Evolutionary conservation across 2,113 vertebrate species (phyloP).

Genomic region (Gnathonemus echidnorhynchus): DNA sequence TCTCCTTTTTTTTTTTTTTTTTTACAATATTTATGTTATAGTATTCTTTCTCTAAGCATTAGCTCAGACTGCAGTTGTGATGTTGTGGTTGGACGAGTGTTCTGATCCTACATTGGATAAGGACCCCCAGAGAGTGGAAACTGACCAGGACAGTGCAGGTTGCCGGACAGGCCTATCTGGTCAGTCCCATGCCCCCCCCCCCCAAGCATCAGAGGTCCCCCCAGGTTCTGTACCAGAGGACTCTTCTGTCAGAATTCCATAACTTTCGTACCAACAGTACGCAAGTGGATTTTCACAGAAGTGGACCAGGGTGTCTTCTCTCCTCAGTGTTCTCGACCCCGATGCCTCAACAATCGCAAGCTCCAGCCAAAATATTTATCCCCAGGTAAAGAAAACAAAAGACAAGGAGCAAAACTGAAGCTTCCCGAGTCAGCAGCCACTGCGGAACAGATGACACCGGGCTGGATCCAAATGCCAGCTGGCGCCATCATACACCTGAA

Average conservation of each 20-base stretch:
- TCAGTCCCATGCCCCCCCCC: background rate
- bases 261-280: background rate
- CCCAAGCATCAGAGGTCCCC: background rate
- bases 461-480: background rate
- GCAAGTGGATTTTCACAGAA: background rate
- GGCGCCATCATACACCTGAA: background rate
- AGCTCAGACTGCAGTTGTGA: constrained; percentile 45
- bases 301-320: background rate
- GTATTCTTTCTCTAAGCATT: constrained; percentile 45
- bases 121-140: constrained; percentile 47
- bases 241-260: background rate
- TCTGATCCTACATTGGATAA: constrained; percentile 52
- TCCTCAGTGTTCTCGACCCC: background rate
- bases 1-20: background rate
- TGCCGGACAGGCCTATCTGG: background rate
- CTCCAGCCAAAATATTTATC: background rate
- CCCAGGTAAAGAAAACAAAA: background rate
- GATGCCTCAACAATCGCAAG: background rate
- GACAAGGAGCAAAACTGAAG: background rate
- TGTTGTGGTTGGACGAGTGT: constrained; percentile 53
- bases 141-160: constrained; percentile 16
- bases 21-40: background rate
- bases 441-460: background rate
- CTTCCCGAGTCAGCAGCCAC: background rate
- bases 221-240: background rate